Evolutionary conservation across 2,888 invertebrate genomes (phyloP).

Genomic region (Eupeodes luniger): DNA sequence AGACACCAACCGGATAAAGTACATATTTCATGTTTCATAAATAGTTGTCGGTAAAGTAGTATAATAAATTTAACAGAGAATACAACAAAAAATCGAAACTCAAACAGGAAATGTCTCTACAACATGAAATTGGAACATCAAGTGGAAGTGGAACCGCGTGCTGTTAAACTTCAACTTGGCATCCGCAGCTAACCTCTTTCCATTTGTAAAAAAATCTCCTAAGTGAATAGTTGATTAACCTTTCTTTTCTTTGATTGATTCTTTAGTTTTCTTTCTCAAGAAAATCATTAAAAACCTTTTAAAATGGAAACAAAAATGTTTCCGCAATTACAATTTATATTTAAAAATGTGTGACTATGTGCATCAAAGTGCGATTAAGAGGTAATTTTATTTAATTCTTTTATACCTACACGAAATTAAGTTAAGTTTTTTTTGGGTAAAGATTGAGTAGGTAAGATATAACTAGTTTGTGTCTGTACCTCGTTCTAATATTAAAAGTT

Average conservation of each 20-base stretch:
- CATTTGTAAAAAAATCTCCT: slow-evolving; percentile 65
- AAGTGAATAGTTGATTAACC: slow-evolving; percentile 43
- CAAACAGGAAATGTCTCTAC: slow-evolving; percentile 56
- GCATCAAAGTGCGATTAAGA: background rate
- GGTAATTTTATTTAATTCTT: slow-evolving; percentile 12
- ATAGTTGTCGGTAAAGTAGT: background rate
- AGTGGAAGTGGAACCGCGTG: slow-evolving; percentile 25
- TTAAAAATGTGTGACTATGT: slow-evolving; percentile 28
- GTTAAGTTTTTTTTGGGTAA: too few species aligned
- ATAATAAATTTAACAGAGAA: background rate
- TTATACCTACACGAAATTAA: background rate
- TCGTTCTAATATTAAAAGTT: too few species aligned
- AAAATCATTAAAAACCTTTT: background rate
- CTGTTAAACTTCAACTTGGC: background rate
- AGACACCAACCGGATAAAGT: background rate
- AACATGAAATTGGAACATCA: slow-evolving; percentile 56
- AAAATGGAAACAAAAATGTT: slow-evolving; percentile 21
- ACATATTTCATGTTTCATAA: background rate
- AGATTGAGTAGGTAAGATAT: too few species aligned
- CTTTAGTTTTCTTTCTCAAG: background rate
- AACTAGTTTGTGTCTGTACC: too few species aligned
- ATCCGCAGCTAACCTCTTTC: slow-evolving; percentile 39
- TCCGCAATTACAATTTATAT: background rate
- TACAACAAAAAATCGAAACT: background rate
- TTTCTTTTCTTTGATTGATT: background rate